Evolutionary conservation across 2,888 invertebrate genomes (phyloP).

Genomic region (Dorcus parallelipipedus): DNA sequence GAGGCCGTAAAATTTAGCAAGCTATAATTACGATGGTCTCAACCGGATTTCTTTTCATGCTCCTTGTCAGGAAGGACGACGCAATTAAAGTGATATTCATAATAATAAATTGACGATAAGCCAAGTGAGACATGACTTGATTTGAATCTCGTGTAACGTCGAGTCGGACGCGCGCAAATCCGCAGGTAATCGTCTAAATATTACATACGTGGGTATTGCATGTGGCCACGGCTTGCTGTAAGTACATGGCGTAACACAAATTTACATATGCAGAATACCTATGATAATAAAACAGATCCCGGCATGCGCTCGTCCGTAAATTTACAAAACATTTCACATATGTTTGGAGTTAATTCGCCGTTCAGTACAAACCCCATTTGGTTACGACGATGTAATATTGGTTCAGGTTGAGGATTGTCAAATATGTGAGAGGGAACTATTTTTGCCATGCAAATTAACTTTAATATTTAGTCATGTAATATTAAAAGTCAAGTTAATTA

Average conservation of each 20-base stretch:
- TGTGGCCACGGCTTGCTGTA: not conserved
- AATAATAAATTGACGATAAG: too few species aligned
- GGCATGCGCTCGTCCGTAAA: conserved; percentile 25
- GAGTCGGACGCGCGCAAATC: not conserved
- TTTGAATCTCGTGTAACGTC: too few species aligned
- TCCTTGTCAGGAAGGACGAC: too few species aligned
- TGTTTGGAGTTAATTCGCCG: conserved; percentile 29
- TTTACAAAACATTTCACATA: conserved; percentile 33
- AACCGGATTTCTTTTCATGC: too few species aligned
- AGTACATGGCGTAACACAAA: not conserved
- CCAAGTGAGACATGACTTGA: too few species aligned
- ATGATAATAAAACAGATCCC: conserved; percentile 10
- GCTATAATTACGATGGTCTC: too few species aligned
- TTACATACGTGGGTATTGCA: not conserved
- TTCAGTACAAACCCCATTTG: conserved; percentile 19
- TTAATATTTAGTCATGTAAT: too few species aligned
- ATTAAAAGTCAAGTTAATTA: too few species aligned
- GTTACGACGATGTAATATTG: conserved; percentile 26
- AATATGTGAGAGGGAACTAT: too few species aligned
- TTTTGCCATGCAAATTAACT: too few species aligned
- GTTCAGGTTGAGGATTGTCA: conserved; percentile 6
- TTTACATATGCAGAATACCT: conserved; percentile 9
- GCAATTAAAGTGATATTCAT: too few species aligned
- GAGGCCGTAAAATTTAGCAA: too few species aligned
- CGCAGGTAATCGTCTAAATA: not conserved